Conservation (phyloP, 2,113 vertebrate species). For the Pleuronectes platessa region DNA sequence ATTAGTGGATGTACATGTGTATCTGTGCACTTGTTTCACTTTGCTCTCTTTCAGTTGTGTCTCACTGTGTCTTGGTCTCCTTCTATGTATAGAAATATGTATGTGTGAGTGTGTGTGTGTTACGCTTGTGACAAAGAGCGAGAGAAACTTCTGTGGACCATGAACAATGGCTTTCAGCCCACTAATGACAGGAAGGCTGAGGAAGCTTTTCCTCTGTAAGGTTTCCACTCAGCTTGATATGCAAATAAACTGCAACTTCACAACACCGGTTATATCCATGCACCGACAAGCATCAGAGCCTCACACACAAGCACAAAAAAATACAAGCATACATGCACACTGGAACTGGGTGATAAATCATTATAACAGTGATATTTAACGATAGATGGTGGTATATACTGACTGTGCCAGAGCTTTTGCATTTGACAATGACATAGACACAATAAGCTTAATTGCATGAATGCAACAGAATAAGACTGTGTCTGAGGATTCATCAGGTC, state of each 20-base stretch:
- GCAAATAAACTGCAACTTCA: constrained; percentile 37
- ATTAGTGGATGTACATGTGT: neutral
- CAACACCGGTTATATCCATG: constrained; percentile 1
- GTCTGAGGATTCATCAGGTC: neutral
- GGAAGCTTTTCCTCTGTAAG: constrained; percentile 47
- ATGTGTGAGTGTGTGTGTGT: neutral
- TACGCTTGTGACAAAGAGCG: neutral
- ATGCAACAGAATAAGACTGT: neutral
- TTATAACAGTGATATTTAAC: neutral
- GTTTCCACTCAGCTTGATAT: constrained; percentile 51
- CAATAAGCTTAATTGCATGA: neutral
- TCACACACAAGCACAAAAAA: neutral
- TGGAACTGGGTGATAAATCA: neutral
- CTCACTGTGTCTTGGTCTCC: neutral
- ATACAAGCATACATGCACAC: neutral
- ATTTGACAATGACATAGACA: neutral
- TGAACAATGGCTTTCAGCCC: constrained; percentile 62
- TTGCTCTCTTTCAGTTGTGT: constrained; percentile 12
- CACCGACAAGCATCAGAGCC: neutral
- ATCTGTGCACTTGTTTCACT: constrained; percentile 6
- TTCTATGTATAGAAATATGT: neutral
- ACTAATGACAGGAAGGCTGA: constrained; percentile 41
- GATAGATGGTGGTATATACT: too few relatives aligned
- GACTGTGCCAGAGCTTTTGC: too few relatives aligned
- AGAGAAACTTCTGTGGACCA: constrained; percentile 32